Base-by-base conservation (phyloP, 2,888 invertebrate genomes). In the Anthophora plumipes region DNA sequence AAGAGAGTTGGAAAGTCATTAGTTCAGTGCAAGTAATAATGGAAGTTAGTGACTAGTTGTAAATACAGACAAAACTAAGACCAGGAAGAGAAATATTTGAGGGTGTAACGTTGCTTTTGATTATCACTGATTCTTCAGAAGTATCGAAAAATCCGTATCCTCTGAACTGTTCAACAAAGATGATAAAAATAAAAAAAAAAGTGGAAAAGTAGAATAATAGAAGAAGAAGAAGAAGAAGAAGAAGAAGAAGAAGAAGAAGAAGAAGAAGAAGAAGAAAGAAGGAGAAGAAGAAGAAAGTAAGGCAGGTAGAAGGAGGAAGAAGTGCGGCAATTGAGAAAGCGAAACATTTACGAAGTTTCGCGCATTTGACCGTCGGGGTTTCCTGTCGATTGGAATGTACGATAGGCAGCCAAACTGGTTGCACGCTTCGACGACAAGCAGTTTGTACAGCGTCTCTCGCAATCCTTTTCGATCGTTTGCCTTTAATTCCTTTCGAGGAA, bases 381-480 rank as follows among this genome's bases (percentile, higher is more conserved):
- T 75, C 82, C 82, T 80, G 84, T 84, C 82, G 86, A 87, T 85
- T 50, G 87, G 87, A 86, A 86, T 83, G 86, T 85, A 85, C 87
- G 87, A 87, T 87, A 87, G 85, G 82, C 80, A 69, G 84, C 75
- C 73, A 87, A 87, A 85, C 87, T 87, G 83, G 88, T 86, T 85
- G 83, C 69, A 77, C 81, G 74, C 80, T 79, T 79, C 80, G 78
- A 63, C 82, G 84, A 84, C 77, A 79, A 69, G 74, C 78, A 63
- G 39, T 50, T 55, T 39, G 52, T 83, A 31, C 63, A 52, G 63
- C 77, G 74, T 68, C 83, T 77, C 69, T 80, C 83, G 77, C 83
- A 54, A 81, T 71, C 76, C 76, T 77, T n/a, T 43, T 68, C 85
- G 70, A 80, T 76, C 82, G 82, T 78, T 74, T 67, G 76, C 72